These are phyloP conservation scores for Uropsilus gracilis DNA, from an alignment of 2,113 vertebrate genomes.

Conservation along the genomic window DNA sequence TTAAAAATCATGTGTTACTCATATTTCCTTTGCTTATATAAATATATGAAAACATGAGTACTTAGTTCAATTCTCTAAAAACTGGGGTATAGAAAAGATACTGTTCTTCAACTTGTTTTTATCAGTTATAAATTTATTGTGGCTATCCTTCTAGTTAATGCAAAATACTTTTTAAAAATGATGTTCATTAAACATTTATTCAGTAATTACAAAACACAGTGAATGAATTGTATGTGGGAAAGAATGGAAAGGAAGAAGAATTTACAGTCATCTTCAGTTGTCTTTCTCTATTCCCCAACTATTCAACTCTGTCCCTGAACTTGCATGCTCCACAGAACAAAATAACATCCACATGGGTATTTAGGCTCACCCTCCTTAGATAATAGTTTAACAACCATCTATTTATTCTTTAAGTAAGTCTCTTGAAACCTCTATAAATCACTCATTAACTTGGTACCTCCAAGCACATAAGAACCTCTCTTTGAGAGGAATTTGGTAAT, in stretches of 20 bases:
- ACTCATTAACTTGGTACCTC: not conserved
- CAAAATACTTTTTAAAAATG: not conserved
- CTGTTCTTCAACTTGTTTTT: not conserved
- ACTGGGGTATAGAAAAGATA: not conserved
- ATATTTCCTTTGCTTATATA: slow-evolving; percentile 32
- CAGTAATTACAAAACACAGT: not conserved
- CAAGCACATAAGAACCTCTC: not conserved
- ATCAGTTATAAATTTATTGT: not conserved
- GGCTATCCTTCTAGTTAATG: not conserved
- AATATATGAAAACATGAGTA: not conserved
- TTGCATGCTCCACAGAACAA: not conserved
- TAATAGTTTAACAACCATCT: not conserved
- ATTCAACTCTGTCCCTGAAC: not conserved
- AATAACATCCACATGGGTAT: not conserved
- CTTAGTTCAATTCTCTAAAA: not conserved
- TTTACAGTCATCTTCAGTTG: not conserved
- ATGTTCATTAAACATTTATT: not conserved
- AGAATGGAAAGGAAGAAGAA: not conserved
- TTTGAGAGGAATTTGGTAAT: not conserved
- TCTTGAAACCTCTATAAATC: not conserved
- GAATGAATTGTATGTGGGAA: not conserved
- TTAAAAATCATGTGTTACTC: not conserved
- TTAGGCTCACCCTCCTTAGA: not conserved
- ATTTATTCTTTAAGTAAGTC: slow-evolving; percentile 12
- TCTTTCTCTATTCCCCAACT: not conserved